Evolutionary conservation across 1,140 invertebrate species (phyloP).

Genomic region (Nixonia krombeini): DNA sequence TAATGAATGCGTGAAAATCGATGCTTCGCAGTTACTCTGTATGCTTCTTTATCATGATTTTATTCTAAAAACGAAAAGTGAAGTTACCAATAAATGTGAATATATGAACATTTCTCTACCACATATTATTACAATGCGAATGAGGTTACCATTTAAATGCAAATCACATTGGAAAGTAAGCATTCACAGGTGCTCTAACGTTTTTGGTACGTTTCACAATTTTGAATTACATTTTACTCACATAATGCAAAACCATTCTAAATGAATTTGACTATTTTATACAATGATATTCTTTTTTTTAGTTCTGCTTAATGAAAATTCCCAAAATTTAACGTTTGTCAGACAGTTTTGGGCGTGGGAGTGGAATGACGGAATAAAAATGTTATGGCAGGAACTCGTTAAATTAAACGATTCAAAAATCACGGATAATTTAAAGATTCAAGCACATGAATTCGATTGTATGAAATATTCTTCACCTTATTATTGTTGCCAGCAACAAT

Average conservation of each 20-base stretch:
- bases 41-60: slow-evolving; percentile 70
- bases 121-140: slow-evolving; percentile 62
- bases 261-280: background rate
- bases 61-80: slow-evolving; percentile 61
- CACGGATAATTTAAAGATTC: slow-evolving; percentile 62
- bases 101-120: slow-evolving; percentile 70
- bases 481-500: slow-evolving; percentile 68
- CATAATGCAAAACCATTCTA: slow-evolving; percentile 4
- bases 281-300: slow-evolving; percentile 16
- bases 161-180: slow-evolving; percentile 70
- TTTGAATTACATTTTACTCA: slow-evolving; percentile 11
- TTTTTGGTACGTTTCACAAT: slow-evolving; percentile 62
- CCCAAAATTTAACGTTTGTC: slow-evolving; percentile 48
- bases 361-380: slow-evolving; percentile 65
- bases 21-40: slow-evolving; percentile 68
- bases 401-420: slow-evolving; percentile 43
- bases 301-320: slow-evolving; percentile 52
- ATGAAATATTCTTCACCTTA: slow-evolving; percentile 69
- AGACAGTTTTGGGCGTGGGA: slow-evolving; percentile 65
- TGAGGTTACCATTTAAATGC: slow-evolving; percentile 70
- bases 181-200: slow-evolving; percentile 57
- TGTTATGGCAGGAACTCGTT: slow-evolving; percentile 52
- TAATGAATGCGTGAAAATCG: slow-evolving; percentile 69
- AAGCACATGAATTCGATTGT: slow-evolving; percentile 64
- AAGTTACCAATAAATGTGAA: slow-evolving; percentile 30